These are phyloP conservation scores for Sicus ferrugineus DNA, from an alignment of 2,888 invertebrate genomes.

Conservation along the genomic window DNA sequence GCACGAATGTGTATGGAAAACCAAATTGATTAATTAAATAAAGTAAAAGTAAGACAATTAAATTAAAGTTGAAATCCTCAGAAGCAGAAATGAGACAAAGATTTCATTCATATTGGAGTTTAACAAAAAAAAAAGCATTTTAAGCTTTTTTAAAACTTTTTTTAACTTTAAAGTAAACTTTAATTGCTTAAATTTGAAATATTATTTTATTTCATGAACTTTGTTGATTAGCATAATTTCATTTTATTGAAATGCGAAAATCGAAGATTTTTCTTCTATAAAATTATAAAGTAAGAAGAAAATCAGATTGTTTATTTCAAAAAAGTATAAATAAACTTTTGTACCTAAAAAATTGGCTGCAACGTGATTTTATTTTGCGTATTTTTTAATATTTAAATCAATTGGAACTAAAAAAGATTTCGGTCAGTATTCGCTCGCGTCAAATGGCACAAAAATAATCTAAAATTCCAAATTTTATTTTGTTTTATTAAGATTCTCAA, in stretches of 20 bases:
- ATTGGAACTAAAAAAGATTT: slow-evolving; percentile 37
- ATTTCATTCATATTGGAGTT: background rate
- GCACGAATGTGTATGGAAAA: too few species aligned
- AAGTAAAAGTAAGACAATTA: too few species aligned
- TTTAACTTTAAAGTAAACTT: background rate
- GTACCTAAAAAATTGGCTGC: slow-evolving; percentile 20
- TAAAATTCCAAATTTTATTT: slow-evolving; percentile 33
- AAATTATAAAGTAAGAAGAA: slow-evolving; percentile 18
- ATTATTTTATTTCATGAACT: slow-evolving; percentile 29
- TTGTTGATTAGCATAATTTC: slow-evolving; percentile 46
- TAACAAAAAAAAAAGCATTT: background rate
- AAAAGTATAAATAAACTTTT: slow-evolving; percentile 31
- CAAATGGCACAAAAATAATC: too few species aligned
- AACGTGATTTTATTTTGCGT: background rate
- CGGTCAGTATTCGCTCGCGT: slow-evolving; percentile 47
- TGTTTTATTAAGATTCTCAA: slow-evolving; percentile 19
- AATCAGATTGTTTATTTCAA: too few species aligned
- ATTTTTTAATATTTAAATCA: slow-evolving; percentile 12
- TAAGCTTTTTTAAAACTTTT: background rate
- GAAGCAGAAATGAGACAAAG: too few species aligned
- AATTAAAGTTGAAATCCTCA: too few species aligned
- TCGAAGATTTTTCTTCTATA: too few species aligned
- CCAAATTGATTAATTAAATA: too few species aligned
- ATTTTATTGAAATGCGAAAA: too few species aligned
- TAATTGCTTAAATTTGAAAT: slow-evolving; percentile 13